Percentiles rank a stretch among this genome's conserved stretches.
Conservation (phyloP, 2,888 invertebrate species). For the Dynastes tityus region DNA sequence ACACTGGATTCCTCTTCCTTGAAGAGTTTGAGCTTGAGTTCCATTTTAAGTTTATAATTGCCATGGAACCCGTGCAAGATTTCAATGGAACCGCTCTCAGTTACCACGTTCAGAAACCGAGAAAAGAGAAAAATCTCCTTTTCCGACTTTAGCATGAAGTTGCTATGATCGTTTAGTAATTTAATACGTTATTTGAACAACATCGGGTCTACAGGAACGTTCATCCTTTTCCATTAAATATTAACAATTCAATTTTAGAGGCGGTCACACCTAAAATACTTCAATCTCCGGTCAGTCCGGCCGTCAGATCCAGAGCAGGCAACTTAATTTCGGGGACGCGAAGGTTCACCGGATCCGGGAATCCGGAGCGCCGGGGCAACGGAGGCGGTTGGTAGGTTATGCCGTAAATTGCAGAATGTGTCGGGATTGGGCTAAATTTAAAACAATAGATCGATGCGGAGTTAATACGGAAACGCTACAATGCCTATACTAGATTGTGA, state of each 20-base stretch:
- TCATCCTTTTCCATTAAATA: conserved; percentile 39
- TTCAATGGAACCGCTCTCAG: too few relatives aligned
- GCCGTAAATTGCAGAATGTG: conserved; percentile 20
- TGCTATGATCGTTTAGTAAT: conserved; percentile 7
- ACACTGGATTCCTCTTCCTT: too few relatives aligned
- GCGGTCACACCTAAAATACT: conserved; percentile 43
- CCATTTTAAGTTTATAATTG: too few relatives aligned
- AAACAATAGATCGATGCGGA: conserved; percentile 22
- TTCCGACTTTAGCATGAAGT: too few relatives aligned
- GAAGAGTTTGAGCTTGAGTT: too few relatives aligned
- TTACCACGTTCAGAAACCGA: too few relatives aligned
- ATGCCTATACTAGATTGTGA: neutral
- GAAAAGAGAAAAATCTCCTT: too few relatives aligned
- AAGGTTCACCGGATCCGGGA: conserved; percentile 32
- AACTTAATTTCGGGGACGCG: conserved; percentile 36
- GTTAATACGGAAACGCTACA: neutral
- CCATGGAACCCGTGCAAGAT: too few relatives aligned
- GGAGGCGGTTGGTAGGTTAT: neutral
- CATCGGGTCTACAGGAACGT: neutral
- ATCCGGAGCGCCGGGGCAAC: neutral
- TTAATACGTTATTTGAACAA: conserved; percentile 19
- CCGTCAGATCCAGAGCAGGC: neutral
- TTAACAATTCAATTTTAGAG: conserved; percentile 43
- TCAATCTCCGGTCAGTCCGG: conserved; percentile 38
- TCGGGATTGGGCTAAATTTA: conserved; percentile 19